These are phyloP conservation scores for Oscheius sp. DNA, from an alignment of 2,888 invertebrate species.

Conservation along the genomic window DNA sequence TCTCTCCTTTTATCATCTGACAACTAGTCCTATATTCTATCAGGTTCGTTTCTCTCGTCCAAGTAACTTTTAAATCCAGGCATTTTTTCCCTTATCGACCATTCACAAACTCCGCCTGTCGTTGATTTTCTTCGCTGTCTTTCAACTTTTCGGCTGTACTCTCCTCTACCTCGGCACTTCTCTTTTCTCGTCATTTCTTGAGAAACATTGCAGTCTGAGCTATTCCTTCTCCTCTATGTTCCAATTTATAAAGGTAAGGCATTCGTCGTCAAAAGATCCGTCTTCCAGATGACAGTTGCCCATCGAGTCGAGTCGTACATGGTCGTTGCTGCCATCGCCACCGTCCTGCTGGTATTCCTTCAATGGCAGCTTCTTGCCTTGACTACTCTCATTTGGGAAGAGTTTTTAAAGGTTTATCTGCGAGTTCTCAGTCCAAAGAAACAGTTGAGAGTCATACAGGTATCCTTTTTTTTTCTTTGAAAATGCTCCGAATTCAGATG, in stretches of 20 bases:
- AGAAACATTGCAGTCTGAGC: constrained; percentile 45
- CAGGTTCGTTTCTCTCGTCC: constrained; percentile 37
- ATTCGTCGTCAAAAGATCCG: not conserved
- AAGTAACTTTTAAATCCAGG: constrained; percentile 31
- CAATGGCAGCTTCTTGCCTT: constrained; percentile 44
- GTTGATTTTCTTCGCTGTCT: constrained; percentile 54
- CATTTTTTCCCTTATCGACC: constrained; percentile 53
- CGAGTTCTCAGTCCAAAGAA: constrained; percentile 42
- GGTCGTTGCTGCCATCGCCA: constrained; percentile 40
- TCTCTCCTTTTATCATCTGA: constrained; percentile 48
- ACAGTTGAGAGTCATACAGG: constrained; percentile 49
- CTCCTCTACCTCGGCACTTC: constrained; percentile 54
- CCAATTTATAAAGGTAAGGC: constrained; percentile 43
- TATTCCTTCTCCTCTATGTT: constrained; percentile 49
- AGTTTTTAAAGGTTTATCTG: constrained; percentile 41
- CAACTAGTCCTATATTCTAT: constrained; percentile 48
- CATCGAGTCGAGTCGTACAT: constrained; percentile 41
- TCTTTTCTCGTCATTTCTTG: constrained; percentile 52
- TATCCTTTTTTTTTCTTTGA: not conserved
- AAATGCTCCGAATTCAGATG: not conserved
- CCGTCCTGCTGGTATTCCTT: constrained; percentile 39
- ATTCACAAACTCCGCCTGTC: constrained; percentile 58
- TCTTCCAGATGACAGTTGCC: constrained; percentile 23
- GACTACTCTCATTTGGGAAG: constrained; percentile 47
- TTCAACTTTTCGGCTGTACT: constrained; percentile 49